Conservation (phyloP, 30 jellyfish, hydroid and myxozoan genomes). For the Cassiopea andromeda region DNA sequence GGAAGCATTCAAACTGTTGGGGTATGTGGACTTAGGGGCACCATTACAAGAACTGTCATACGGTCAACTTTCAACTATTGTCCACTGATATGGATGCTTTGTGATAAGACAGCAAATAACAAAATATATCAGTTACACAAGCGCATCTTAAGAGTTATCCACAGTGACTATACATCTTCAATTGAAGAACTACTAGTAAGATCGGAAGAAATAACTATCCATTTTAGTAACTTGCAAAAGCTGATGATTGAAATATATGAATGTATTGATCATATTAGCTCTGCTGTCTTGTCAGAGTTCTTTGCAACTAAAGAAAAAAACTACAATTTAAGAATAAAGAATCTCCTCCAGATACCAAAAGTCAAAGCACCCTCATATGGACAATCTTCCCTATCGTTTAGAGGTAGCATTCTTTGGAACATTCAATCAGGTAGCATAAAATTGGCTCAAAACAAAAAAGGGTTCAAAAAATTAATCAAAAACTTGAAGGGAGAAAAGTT, state of each 20-base stretch:
- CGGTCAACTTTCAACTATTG: no score
- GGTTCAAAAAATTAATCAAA: no score
- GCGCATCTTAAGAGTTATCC: background rate
- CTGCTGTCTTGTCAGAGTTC: background rate
- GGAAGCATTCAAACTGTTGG: no score
- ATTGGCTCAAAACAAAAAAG: no score
- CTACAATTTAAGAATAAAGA: background rate
- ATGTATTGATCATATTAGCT: background rate
- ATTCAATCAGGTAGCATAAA: background rate
- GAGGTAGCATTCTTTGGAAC: background rate
- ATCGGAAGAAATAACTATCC: background rate
- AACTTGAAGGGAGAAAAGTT: no score
- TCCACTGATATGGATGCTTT: no score
- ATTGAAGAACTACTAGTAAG: background rate
- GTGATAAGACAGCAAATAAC: no score
- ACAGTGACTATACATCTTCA: background rate
- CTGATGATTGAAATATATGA: background rate
- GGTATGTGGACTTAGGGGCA: no score
- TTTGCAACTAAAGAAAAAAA: background rate
- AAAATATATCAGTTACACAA: no score
- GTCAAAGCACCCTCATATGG: background rate
- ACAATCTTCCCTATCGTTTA: background rate
- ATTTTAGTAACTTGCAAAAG: background rate
- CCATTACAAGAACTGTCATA: no score
- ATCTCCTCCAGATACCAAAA: slow-evolving; percentile 4